Base-by-base conservation (phyloP, 2,797 vertebrate species). In the Tenualosa ilisha region DNA sequence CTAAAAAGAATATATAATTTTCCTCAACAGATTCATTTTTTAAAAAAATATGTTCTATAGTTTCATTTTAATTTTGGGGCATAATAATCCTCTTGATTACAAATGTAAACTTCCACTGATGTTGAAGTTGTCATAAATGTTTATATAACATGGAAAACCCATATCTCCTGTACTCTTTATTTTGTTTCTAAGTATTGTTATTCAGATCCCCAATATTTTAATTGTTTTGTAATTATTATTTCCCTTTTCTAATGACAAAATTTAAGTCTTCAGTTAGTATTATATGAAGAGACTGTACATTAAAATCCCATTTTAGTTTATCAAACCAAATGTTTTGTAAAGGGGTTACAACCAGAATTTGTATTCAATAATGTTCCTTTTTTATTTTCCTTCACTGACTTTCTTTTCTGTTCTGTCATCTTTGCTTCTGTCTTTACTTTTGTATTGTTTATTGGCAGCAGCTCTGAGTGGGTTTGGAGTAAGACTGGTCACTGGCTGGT, bases 241-340 rank as follows among this genome's bases (percentile, higher is more conserved):
- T 68, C 87, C 75, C 83, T 87, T 85, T 87, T 82, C 86, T 85
- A 90, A 91, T 87, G 86, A 91, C 88, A 83, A 92, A 91, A 90
- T 84, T 84, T 93, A 86, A 92, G 68, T 85, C 88, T 93, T 93
- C 81, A 88, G 75, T 94, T 94, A 91, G 92, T 94, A 92, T 94
- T 94, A 93, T 92, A 92, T 94, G 86, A 90, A 90, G 90, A 92
- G 91, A 94, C 92, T 93, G 91, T 93, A 90, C 89, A 93, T 93
- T 93, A 89, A 92, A 91, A 86, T 85, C 86, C 59, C 91, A 85
- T 86, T 91, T 84, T 85, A 92, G 87, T 88, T 90, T 92, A 89
- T 91, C 91, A 88, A 86, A 87, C 87, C 86, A 87, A 91, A 88
- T 82, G 17, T 88, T 81, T 86, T 85, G 86, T 81, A 83, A 86